Conservation (phyloP, 2,888 invertebrate species). For the Brachynemurus nebulosus region DNA sequence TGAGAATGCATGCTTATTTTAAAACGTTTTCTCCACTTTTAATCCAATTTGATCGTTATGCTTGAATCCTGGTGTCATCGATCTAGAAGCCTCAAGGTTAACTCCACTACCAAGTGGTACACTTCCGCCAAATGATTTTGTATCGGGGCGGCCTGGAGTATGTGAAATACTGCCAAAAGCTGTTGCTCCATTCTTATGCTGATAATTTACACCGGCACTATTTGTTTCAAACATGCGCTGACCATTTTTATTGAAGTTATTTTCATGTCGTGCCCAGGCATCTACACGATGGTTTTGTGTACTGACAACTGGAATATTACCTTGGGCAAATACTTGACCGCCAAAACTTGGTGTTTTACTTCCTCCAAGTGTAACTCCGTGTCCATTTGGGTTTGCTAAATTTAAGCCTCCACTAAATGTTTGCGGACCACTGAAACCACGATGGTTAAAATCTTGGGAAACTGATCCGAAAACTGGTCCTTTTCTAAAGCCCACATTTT, state of each 20-base stretch:
- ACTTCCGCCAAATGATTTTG: no score
- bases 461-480: background rate
- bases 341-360: background rate
- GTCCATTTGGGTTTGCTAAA: background rate
- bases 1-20: no score
- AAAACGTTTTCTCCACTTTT: no score
- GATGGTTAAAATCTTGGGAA: background rate
- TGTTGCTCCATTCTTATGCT: background rate
- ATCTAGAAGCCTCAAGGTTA: no score
- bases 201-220: background rate
- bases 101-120: no score
- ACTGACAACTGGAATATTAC: background rate
- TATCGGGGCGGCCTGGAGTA: no score
- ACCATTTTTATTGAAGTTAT: background rate
- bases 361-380: background rate
- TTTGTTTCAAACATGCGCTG: background rate
- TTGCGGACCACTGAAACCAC: background rate
- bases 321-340: background rate
- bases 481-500: background rate
- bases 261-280: background rate
- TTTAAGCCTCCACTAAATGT: background rate
- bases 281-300: background rate
- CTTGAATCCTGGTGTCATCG: background rate
- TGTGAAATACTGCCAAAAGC: no score
- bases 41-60: background rate